Percentiles rank a stretch among this genome's conserved stretches.
Evolutionary conservation across 1,140 invertebrate species (phyloP).

Genomic region (Cotesia vestalis): DNA sequence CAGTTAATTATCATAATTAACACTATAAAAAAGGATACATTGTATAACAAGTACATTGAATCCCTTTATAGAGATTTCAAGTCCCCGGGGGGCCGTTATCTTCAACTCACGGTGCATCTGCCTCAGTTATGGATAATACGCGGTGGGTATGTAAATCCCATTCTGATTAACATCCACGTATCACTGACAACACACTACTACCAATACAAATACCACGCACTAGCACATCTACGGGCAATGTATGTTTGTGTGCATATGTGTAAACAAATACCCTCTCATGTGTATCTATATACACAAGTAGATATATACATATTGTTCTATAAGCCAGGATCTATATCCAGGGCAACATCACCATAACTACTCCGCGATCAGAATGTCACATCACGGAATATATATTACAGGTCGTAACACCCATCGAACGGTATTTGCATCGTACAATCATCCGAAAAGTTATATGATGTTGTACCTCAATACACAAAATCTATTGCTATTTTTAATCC

Average conservation of each 20-base stretch:
- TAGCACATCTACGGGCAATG: not conserved
- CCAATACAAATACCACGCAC: not conserved
- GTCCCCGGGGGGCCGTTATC: constrained; percentile 46
- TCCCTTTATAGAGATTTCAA: not conserved
- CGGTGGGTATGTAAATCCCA: constrained; percentile 54
- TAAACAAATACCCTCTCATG: not conserved
- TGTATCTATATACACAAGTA: too few relatives aligned
- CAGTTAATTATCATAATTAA: too few relatives aligned
- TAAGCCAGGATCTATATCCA: constrained; percentile 6
- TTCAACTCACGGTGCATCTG: constrained; percentile 50
- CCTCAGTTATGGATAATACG: constrained; percentile 49
- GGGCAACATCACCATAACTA: constrained; percentile 41
- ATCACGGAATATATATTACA: constrained; percentile 16
- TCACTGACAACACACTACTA: constrained; percentile 34
- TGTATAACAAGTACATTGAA: not conserved
- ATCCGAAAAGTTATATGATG: not conserved
- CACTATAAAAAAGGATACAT: not conserved
- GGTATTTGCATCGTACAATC: constrained; percentile 12
- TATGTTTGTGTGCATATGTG: not conserved
- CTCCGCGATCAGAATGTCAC: constrained; percentile 9
- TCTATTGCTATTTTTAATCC: too few relatives aligned
- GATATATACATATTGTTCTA: too few relatives aligned
- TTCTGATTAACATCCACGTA: constrained; percentile 56
- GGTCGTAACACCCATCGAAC: constrained; percentile 5
- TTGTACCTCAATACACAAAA: too few relatives aligned